Evolutionary conservation across 2,113 vertebrate genomes (phyloP).

Genomic region (Phoxinus phoxinus): DNA sequence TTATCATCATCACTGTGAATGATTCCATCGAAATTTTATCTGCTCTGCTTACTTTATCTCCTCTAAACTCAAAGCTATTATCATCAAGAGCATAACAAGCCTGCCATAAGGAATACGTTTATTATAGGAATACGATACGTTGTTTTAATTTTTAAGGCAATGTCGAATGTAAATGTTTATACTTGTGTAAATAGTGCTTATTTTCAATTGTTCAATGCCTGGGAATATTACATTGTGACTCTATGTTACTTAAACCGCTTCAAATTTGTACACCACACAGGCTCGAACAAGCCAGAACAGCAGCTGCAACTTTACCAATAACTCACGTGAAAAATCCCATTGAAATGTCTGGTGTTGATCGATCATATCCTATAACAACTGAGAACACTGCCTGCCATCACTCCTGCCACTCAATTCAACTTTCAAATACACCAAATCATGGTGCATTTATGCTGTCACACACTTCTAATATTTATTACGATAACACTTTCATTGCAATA

Average conservation of each 20-base stretch:
- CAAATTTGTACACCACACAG: not conserved
- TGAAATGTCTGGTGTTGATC: not conserved
- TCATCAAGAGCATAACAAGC: not conserved
- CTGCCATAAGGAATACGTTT: not conserved
- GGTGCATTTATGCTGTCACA: not conserved
- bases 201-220: not conserved
- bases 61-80: not conserved
- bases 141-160: not conserved
- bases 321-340: not conserved
- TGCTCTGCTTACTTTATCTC: too few species aligned
- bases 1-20: not conserved
- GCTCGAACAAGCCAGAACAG: not conserved
- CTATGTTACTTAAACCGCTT: not conserved
- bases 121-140: not conserved
- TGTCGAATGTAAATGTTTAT: not conserved
- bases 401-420: constrained; percentile 1
- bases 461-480: not conserved
- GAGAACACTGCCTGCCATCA: not conserved
- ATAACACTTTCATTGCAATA: not conserved
- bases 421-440: not conserved
- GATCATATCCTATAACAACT: not conserved
- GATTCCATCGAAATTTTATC: too few species aligned
- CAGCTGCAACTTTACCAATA: not conserved
- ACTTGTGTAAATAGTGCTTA: not conserved
- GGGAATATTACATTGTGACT: not conserved